Evolutionary conservation across 2,797 vertebrate species (phyloP).

Genomic region (Coccyzus lansbergi): DNA sequence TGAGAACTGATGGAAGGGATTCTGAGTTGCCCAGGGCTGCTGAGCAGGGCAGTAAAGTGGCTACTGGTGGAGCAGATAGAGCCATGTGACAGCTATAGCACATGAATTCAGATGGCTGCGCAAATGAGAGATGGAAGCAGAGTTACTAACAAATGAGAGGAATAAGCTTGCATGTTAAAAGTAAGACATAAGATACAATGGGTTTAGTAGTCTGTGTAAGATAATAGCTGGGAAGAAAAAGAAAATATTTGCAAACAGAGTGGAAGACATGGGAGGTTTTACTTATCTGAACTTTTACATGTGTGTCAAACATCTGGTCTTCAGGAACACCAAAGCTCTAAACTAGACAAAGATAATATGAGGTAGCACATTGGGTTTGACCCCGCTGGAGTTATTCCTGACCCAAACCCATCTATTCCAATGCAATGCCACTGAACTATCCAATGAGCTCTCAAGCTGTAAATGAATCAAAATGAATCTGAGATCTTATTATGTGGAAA

Average conservation of each 20-base stretch:
- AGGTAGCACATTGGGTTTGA: slow-evolving; percentile 16
- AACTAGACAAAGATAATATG: not conserved
- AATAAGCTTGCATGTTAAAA: not conserved
- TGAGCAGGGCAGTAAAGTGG: not conserved
- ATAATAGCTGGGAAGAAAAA: not conserved
- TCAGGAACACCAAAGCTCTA: not conserved
- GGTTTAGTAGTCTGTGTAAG: not conserved
- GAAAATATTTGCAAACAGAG: not conserved
- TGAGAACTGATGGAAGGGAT: not conserved
- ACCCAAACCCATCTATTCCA: slow-evolving; percentile 43
- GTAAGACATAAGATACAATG: not conserved
- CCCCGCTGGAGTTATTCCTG: slow-evolving; percentile 51
- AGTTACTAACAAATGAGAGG: not conserved
- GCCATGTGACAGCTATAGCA: not conserved
- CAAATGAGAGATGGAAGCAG: not conserved
- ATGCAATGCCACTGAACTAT: slow-evolving; percentile 27
- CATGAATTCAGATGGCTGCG: slow-evolving; percentile 8
- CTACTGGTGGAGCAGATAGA: slow-evolving; percentile 26
- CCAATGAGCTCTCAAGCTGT: slow-evolving; percentile 10
- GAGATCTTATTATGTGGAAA: slow-evolving; percentile 49
- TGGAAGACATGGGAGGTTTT: not conserved
- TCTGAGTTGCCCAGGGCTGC: not conserved
- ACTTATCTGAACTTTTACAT: not conserved
- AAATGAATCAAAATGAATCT: slow-evolving; percentile 63
- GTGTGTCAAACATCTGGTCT: not conserved